A percentile compares a stretch with the other conserved stretches of the same genome.
Conservation (phyloP, 1,140 invertebrate genomes). For the Tetramorium simillimum region DNA sequence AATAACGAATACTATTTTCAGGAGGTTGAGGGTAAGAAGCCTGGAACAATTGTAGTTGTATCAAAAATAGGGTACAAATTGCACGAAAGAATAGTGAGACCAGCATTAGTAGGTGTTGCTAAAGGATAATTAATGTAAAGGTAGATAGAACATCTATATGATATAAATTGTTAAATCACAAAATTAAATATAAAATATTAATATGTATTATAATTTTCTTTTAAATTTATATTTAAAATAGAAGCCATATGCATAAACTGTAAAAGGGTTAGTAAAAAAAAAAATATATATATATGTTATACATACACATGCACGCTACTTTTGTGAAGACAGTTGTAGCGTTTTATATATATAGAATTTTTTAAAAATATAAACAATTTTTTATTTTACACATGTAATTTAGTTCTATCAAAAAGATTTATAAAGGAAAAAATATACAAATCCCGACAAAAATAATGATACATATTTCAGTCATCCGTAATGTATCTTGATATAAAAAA, state of each 20-base stretch:
- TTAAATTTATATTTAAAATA: constrained; percentile 52
- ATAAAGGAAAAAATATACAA: background rate
- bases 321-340: background rate
- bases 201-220: constrained; percentile 37
- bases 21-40: constrained; percentile 91
- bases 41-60: constrained; percentile 95
- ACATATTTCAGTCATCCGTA: background rate
- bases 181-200: constrained; percentile 23
- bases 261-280: constrained; percentile 10
- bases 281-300: no score
- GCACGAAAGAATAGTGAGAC: constrained; percentile 96
- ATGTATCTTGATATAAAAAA: constrained; percentile 9
- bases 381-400: background rate
- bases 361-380: background rate
- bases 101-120: constrained; percentile 98
- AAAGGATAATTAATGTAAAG: constrained; percentile 85
- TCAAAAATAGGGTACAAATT: constrained; percentile 98
- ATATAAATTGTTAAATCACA: constrained; percentile 46
- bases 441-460: background rate
- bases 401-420: background rate
- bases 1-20: constrained; percentile 80
- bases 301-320: background rate
- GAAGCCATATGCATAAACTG: background rate
- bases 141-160: constrained; percentile 17
- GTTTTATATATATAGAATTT: background rate